These are phyloP conservation scores for Gymnoscopelus braueri DNA, from an alignment of 2,797 vertebrate genomes.

Conservation along the genomic window DNA sequence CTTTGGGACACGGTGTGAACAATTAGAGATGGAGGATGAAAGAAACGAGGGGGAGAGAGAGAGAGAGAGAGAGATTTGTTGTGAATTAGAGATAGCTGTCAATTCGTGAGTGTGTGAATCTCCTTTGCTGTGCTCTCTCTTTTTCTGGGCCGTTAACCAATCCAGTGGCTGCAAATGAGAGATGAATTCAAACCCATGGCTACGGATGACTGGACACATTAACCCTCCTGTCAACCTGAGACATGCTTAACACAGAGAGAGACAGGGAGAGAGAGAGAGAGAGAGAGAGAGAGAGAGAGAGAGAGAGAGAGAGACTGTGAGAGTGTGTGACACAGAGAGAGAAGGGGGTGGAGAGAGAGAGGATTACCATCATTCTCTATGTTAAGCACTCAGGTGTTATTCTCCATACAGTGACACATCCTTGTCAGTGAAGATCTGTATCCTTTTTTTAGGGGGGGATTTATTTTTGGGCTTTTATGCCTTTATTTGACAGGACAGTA, in stretches of 20 bases:
- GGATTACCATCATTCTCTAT: constrained; percentile 30
- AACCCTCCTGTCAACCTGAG: constrained; percentile 47
- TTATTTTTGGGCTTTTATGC: too few relatives aligned
- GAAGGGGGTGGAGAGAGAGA: constrained; percentile 7
- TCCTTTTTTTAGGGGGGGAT: too few relatives aligned
- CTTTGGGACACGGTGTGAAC: too few relatives aligned
- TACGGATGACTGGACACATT: constrained; percentile 45
- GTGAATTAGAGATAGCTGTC: constrained; percentile 22
- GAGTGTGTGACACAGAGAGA: constrained; percentile 2
- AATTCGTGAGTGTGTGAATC: constrained; percentile 20
- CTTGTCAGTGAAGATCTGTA: neutral
- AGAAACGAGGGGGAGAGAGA: constrained; percentile 16
- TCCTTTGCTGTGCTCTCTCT: constrained; percentile 4
- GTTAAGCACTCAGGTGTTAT: constrained; percentile 19
- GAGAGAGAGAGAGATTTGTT: neutral
- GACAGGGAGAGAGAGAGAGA: neutral
- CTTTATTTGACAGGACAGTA: too few relatives aligned
- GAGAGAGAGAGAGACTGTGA: neutral
- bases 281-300: constrained; percentile 1
- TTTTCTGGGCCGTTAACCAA: constrained; percentile 58
- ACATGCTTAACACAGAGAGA: constrained; percentile 31
- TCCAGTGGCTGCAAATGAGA: constrained; percentile 49
- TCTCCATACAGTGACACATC: constrained; percentile 11
- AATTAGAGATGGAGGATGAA: too few relatives aligned
- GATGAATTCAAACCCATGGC: constrained; percentile 48